Percentiles rank a stretch among this genome's conserved stretches.
Conservation (phyloP, 92 coral and sea anemone species). For the Umimayanthus kanabou region DNA sequence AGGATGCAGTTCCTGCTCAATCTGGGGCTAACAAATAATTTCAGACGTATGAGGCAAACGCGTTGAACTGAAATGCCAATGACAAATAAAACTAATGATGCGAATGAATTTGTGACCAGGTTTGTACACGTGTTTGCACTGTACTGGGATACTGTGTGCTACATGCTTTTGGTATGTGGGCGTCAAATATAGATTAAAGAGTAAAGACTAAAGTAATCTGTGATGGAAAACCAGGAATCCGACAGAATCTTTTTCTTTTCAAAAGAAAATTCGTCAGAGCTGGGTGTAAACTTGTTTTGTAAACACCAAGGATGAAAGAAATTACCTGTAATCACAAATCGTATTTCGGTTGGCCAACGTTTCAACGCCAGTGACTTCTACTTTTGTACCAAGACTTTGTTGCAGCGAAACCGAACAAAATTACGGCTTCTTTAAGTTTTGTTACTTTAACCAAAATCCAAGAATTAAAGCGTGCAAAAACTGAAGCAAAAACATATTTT, state of each 20-base stretch:
- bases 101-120: too few relatives aligned
- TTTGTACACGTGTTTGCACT: neutral
- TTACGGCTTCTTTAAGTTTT: too few relatives aligned
- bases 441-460: too few relatives aligned
- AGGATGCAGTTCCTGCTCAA: neutral
- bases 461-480: too few relatives aligned
- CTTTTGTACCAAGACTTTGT: too few relatives aligned
- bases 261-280: neutral
- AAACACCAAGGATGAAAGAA: constrained; percentile 1
- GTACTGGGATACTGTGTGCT: neutral
- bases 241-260: neutral
- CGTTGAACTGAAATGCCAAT: too few relatives aligned
- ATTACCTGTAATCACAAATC: neutral
- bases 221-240: neutral
- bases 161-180: neutral
- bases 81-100: too few relatives aligned
- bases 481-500: too few relatives aligned
- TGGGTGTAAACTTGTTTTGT: neutral
- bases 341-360: too few relatives aligned
- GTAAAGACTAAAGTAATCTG: neutral
- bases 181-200: neutral
- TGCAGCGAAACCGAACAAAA: too few relatives aligned
- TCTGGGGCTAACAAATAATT: neutral
- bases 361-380: too few relatives aligned
- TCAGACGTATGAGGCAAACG: neutral